Evolutionary conservation across 2,797 vertebrate genomes (phyloP).

Genomic region (Buceros bicornis): DNA sequence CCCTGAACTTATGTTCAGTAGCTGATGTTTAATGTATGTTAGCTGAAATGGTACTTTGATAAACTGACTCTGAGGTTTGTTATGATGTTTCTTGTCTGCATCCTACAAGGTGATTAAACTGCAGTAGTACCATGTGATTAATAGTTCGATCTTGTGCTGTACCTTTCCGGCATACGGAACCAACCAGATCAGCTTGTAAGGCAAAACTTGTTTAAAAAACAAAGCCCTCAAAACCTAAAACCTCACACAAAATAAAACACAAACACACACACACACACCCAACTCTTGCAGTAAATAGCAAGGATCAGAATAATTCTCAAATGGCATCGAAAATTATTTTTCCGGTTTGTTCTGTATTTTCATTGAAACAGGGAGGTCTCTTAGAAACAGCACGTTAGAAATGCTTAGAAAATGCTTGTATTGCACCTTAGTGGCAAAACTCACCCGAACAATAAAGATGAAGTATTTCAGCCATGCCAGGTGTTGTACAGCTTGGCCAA

Average conservation of each 20-base stretch:
- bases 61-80: not conserved
- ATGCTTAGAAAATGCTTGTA: not conserved
- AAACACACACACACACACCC: not conserved
- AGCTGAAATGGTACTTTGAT: slow-evolving; percentile 29
- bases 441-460: not conserved
- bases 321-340: not conserved
- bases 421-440: not conserved
- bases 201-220: not conserved
- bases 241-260: not conserved
- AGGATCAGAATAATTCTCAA: not conserved
- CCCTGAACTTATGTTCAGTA: not conserved
- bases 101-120: not conserved
- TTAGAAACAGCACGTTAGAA: not conserved
- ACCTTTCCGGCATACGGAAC: not conserved
- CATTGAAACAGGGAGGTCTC: not conserved
- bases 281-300: not conserved
- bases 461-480: not conserved
- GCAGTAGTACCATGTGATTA: not conserved
- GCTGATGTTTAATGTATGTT: slow-evolving; percentile 14
- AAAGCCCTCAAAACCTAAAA: not conserved
- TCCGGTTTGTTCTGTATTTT: not conserved
- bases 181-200: not conserved
- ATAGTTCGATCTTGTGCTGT: not conserved
- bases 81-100: not conserved
- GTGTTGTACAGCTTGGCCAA: not conserved